These are phyloP conservation scores for Chitala chitala DNA, from an alignment of 2,113 vertebrate species.

Conservation along the genomic window DNA sequence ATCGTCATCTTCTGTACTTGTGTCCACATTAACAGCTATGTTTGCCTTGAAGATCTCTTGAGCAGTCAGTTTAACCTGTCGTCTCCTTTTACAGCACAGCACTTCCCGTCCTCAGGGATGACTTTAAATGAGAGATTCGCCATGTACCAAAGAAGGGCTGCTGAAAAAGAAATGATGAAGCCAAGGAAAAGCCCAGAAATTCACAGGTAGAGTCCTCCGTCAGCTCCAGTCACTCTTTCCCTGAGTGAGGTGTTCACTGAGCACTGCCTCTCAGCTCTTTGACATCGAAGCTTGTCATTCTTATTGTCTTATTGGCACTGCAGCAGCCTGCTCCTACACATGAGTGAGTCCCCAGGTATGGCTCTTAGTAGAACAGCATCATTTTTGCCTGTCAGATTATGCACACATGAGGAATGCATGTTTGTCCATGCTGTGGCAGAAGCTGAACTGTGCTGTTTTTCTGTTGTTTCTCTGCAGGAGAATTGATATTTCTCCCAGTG, in stretches of 20 bases:
- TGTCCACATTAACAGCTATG: no score
- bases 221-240: background rate
- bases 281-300: no score
- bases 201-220: conserved; percentile 85
- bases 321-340: background rate
- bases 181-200: conserved; percentile 97
- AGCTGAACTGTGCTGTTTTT: conserved; percentile 15
- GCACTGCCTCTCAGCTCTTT: no score
- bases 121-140: conserved; percentile 94
- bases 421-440: background rate
- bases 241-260: background rate
- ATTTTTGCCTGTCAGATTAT: no score
- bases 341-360: no score
- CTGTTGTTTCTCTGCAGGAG: conserved; percentile 65
- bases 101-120: conserved; percentile 85
- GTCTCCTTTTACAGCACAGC: conserved; percentile 70
- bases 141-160: conserved; percentile 90
- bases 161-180: conserved; percentile 86
- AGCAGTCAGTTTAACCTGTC: background rate
- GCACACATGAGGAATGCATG: no score
- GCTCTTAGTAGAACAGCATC: no score
- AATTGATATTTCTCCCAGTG: conserved; percentile 99
- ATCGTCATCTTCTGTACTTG: no score
- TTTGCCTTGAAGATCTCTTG: background rate
- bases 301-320: background rate